phyloP scores from a whole-genome alignment of 2,113 vertebrate genomes.

The Phaethon lepturus region DNA sequence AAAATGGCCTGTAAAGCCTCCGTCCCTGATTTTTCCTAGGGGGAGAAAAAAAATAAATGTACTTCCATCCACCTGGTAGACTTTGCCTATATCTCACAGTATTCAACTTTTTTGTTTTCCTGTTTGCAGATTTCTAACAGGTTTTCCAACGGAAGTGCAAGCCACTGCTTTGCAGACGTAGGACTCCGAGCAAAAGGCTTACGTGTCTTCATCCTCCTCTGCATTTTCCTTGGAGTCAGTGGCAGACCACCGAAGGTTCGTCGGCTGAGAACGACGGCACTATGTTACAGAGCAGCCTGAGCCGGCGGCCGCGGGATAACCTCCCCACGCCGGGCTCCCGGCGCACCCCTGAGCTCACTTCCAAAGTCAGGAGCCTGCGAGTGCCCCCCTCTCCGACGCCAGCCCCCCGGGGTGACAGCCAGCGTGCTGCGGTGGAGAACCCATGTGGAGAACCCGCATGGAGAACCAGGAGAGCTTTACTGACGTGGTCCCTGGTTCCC shows the following conservation, averaged over 20 bases:
- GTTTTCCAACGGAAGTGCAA: background rate
- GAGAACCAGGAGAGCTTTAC: too few species aligned
- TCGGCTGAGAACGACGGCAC: accelerated
- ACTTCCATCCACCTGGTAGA: background rate
- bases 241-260: background rate
- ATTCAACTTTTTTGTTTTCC: background rate
- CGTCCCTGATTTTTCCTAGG: background rate
- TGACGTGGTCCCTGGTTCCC: too few species aligned
- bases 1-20: background rate
- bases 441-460: accelerated
- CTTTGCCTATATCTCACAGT: background rate
- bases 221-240: background rate
- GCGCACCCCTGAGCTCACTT: background rate
- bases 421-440: background rate
- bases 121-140: background rate
- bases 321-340: accelerated
- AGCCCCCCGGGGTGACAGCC: accelerated
- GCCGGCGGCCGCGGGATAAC: accelerated
- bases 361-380: background rate
- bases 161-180: background rate
- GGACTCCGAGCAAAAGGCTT: background rate
- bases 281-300: background rate
- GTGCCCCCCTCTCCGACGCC: too few species aligned
- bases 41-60: background rate
- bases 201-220: background rate